Base-by-base conservation (phyloP, 2,888 invertebrate species). In the Tipula lateralis region DNA sequence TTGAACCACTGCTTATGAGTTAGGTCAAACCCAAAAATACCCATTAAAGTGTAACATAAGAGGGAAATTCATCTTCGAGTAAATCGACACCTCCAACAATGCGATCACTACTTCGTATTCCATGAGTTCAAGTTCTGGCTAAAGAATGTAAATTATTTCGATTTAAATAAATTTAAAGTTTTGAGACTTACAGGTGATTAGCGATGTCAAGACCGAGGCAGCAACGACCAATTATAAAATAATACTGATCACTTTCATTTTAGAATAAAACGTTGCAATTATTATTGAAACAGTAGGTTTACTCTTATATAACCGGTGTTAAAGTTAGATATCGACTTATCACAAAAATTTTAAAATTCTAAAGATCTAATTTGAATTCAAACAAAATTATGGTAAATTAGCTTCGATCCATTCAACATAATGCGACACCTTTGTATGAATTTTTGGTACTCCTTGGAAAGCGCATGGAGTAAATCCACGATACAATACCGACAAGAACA, bases 381-480 rank as follows among this genome's bases (percentile, higher is more conserved):
- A 24, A 24, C 7, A 50, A 24, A 24, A 66, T 24, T 66, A 66
- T 24, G 66, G 66, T 12, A 66, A 24, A 66, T 24, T 66, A 2
- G 19, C 19, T 7, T 66, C 29, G 84, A 91, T 87, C 91, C 91
- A 91, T 12, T 89, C 88, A 84, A 89, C 9, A 86, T 90, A 91
- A 24, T 89, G 88, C 0, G 91, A 89, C 1, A 90, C 89, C 12
- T 90, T 89, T 0, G 91, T 91, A 87, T 89, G 91, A 7, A 92
- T 88, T 0, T 91, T 90, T 2, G 92, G 91, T n/a, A 85, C n/a
- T 29, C 89, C 88, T 13, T 84, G 86, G 2, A 85, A 0, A 4
- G 91, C 91, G 85, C 92, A 92, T 50, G 91, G 91, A 84, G 89
- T 88, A 36, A 87, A 87, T n/a, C 91, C 92, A 92, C 30, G 92